Evolutionary conservation across 2,113 vertebrate genomes (phyloP), one percentile per base, ranked within the genome.

Genomic region (Limanda limanda): DNA sequence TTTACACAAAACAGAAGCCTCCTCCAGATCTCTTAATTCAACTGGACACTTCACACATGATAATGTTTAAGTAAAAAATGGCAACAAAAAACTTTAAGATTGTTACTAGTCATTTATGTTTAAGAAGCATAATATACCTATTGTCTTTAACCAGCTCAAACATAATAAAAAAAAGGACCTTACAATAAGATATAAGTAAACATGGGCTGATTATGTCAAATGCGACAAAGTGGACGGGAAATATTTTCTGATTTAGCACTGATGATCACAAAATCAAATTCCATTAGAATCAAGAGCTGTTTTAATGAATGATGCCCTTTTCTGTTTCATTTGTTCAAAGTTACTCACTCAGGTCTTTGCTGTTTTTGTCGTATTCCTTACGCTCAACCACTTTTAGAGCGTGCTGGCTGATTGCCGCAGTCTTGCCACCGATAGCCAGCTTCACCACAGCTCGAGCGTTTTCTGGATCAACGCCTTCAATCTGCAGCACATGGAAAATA

Each of bases 391-490:
- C 89, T 72, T 80, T 93, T 2, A 97, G 56, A 10, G 83, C 84
- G 27, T 97, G 92, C 90, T 97, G 96, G 74, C 95, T 96, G 68
- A 97, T 81, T 0, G 95, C 96, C 55, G 94, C 95, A 0, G 93
- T 88, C 60, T 93, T 92, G 31, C 90, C 89, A 0, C 95, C 95
- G 1, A 94, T 91, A 0, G 95, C 95, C 62, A 98, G 92, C 77
- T 95, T 96, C 82, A 97, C 93, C 93, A 97, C 81, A 2, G 94
- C 93, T 2, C 97, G 92, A 47, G 94, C 96, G 15, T 98, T 98
- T 93, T 98, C 97, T 62, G 96, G 87, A 84, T 97, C 96, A 0
- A 97, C 63, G 1, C 96, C 96, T 83, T 97, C 96, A 2, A 98
- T 95, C 96, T 97, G 84, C 7, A 45, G 60, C 51, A 65, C 15